Evolutionary conservation across 2,888 invertebrate species (phyloP).

Genomic region (Labia minor): DNA sequence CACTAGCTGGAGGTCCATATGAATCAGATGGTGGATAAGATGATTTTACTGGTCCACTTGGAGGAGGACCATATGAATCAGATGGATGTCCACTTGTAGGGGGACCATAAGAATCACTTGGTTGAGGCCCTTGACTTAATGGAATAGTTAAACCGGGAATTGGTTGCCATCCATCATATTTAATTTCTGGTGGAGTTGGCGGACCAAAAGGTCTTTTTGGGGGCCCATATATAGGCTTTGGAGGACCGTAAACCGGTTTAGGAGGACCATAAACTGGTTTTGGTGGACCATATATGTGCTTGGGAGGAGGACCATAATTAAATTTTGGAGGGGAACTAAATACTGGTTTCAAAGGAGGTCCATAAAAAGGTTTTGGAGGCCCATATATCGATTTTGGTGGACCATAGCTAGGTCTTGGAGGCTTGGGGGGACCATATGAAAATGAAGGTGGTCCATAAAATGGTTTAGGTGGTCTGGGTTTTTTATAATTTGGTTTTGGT

Average conservation of each 20-base stretch:
- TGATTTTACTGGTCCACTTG: slow-evolving; percentile 13
- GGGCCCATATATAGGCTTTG: slow-evolving; percentile 24
- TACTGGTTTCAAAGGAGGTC: slow-evolving; percentile 22
- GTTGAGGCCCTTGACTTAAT: slow-evolving; percentile 27
- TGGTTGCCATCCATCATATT: slow-evolving; percentile 80
- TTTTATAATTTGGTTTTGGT: slow-evolving; percentile 30
- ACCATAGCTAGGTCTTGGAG: slow-evolving; percentile 35
- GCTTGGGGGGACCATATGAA: slow-evolving; percentile 28
- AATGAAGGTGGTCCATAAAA: not conserved
- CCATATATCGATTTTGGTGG: slow-evolving; percentile 37
- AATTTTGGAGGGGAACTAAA: slow-evolving; percentile 22
- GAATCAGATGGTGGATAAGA: slow-evolving; percentile 15
- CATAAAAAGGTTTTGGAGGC: slow-evolving; percentile 27
- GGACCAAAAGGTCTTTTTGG: slow-evolving; percentile 24
- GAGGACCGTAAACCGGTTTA: slow-evolving; percentile 23
- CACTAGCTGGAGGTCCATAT: slow-evolving; percentile 20
- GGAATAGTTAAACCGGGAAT: slow-evolving; percentile 52
- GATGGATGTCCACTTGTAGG: slow-evolving; percentile 23
- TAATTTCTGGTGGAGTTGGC: slow-evolving; percentile 60
- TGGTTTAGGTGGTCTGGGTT: slow-evolving; percentile 13
- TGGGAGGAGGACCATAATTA: slow-evolving; percentile 28
- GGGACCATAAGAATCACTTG: slow-evolving; percentile 25
- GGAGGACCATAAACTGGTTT: slow-evolving; percentile 23
- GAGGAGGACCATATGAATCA: slow-evolving; percentile 19
- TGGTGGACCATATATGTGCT: slow-evolving; percentile 23